Evolutionary conservation across 2,888 invertebrate species (phyloP).

Genomic region (Celastrina argiolus): DNA sequence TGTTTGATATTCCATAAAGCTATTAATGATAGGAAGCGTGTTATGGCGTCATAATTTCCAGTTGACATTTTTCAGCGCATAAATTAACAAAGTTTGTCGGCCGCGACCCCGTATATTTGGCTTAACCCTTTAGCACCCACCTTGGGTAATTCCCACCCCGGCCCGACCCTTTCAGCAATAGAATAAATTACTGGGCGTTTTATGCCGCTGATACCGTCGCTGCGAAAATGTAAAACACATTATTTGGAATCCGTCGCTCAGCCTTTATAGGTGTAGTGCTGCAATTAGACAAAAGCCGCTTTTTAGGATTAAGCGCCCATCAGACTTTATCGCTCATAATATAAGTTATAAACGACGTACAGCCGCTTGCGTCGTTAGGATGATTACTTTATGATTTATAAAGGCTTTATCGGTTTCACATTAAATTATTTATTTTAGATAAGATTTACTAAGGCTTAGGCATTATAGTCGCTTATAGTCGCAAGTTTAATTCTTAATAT

Average conservation of each 20-base stretch:
- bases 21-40: constrained; percentile 69
- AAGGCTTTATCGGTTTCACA: not conserved
- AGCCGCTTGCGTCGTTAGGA: not conserved
- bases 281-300: constrained; percentile 70
- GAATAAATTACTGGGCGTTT: constrained; percentile 78
- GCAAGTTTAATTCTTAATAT: too few relatives aligned
- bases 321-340: constrained; percentile 36
- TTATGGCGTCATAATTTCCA: constrained; percentile 76
- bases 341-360: constrained; percentile 20
- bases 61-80: constrained; percentile 79
- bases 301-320: constrained; percentile 63
- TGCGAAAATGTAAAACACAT: constrained; percentile 76
- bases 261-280: constrained; percentile 73
- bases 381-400: constrained; percentile 4
- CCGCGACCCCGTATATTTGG: constrained; percentile 74
- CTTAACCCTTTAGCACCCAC: constrained; percentile 79
- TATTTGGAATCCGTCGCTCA: constrained; percentile 76
- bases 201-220: constrained; percentile 74
- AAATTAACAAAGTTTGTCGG: constrained; percentile 77
- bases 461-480: too few relatives aligned
- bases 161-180: constrained; percentile 78
- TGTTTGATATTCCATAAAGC: constrained; percentile 43
- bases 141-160: constrained; percentile 77
- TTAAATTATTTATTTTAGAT: not conserved
- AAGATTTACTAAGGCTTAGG: too few relatives aligned